Conservation (phyloP, 2,888 invertebrate species). For the Deroplatys truncata region DNA sequence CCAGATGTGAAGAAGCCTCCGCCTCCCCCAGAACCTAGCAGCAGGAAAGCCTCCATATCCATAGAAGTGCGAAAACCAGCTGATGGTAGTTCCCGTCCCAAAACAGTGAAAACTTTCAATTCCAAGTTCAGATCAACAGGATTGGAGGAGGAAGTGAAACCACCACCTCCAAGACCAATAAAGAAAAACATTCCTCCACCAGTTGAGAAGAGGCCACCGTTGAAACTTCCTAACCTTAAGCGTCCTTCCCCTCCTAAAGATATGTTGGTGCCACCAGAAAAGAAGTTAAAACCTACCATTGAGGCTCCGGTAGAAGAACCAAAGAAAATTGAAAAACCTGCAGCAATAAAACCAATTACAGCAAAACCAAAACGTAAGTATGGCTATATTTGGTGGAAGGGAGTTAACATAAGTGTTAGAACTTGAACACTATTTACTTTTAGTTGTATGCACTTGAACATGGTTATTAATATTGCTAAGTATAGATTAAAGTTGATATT, state of each 20-base stretch:
- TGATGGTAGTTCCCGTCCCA: conserved; percentile 62
- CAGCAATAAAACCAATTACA: conserved; percentile 80
- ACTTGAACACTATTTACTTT: not conserved
- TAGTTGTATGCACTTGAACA: not conserved
- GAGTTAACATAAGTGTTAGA: not conserved
- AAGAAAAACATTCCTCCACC: conserved; percentile 51
- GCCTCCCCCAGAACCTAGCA: conserved; percentile 38
- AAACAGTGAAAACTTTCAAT: conserved; percentile 88
- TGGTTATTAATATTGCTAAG: not conserved
- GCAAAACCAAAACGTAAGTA: conserved; percentile 90
- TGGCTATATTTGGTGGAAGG: conserved; percentile 34
- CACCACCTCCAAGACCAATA: conserved; percentile 71
- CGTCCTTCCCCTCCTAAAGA: conserved; percentile 35
- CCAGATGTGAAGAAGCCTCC: conserved; percentile 25
- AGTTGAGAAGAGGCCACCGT: conserved; percentile 38
- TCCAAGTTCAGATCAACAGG: conserved; percentile 91
- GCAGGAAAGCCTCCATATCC: conserved; percentile 74
- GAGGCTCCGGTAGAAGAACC: conserved; percentile 39
- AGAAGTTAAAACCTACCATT: conserved; percentile 64
- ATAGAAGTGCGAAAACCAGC: conserved; percentile 74
- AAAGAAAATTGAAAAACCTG: conserved; percentile 60
- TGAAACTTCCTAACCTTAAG: conserved; percentile 44
- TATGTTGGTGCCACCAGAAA: conserved; percentile 60
- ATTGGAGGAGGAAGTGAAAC: conserved; percentile 79
- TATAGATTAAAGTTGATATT: not conserved